These are phyloP conservation scores for Oncorhynchus masou DNA, from an alignment of 2,113 vertebrate genomes.

Conservation along the genomic window DNA sequence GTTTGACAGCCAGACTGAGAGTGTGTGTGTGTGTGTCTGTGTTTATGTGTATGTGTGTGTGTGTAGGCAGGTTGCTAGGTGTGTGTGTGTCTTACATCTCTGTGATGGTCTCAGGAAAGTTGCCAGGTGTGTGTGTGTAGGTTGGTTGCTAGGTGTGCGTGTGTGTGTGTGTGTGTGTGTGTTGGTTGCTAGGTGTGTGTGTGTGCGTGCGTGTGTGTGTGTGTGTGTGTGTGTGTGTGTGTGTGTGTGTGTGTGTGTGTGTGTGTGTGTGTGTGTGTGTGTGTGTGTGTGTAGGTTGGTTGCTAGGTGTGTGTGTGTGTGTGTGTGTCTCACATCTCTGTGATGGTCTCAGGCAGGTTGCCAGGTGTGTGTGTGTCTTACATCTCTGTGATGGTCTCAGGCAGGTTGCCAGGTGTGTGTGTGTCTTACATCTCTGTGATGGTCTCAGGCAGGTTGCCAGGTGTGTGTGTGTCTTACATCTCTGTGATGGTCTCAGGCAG, in stretches of 20 bases:
- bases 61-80: not conserved
- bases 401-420: not conserved
- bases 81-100: too few relatives aligned
- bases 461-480: too few relatives aligned
- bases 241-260: not conserved
- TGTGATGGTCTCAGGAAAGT: too few relatives aligned
- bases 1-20: conserved; percentile 50
- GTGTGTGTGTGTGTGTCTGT: conserved; percentile 11
- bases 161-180: not conserved
- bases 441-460: not conserved
- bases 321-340: not conserved
- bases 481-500: not conserved
- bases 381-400: too few relatives aligned
- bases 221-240: not conserved
- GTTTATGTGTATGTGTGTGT: not conserved
- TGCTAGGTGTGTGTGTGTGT: not conserved
- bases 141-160: not conserved
- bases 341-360: not conserved
- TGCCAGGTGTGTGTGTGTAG: too few relatives aligned
- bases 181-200: too few relatives aligned
- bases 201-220: not conserved
- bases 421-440: too few relatives aligned
- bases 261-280: not conserved
- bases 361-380: not conserved
- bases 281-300: not conserved